Conservation (phyloP, 2,113 vertebrate species). For the Saguinus imperator region DNA sequence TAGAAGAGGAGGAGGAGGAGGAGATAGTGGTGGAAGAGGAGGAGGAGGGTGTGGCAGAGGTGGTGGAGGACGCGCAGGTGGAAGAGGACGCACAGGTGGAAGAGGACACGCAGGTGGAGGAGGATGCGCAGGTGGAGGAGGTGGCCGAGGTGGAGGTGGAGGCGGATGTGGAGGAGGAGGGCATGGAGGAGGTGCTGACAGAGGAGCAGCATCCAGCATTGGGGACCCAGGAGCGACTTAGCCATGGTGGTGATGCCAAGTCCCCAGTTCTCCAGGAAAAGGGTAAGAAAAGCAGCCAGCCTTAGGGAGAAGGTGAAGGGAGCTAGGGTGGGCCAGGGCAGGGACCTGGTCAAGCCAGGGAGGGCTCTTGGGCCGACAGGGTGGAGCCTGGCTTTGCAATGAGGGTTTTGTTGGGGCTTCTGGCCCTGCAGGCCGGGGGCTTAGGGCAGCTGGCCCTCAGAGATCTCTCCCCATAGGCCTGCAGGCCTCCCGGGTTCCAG, state of each 20-base stretch:
- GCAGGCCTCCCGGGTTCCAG: neutral
- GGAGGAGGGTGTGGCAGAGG: neutral
- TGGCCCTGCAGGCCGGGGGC: neutral
- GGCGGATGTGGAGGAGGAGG: neutral
- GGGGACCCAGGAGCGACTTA: neutral
- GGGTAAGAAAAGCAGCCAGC: slow-evolving; percentile 49
- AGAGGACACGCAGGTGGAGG: neutral
- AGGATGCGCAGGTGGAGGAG: neutral
- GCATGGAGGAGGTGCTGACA: neutral
- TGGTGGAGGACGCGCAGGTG: neutral
- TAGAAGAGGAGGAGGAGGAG: neutral
- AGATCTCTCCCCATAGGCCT: slow-evolving; percentile 18
- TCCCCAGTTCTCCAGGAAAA: neutral
- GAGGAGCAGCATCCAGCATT: neutral
- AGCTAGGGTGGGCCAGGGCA: neutral
- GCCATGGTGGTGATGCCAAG: neutral
- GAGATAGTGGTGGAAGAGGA: neutral
- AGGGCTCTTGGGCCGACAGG: accelerated
- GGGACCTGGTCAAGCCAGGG: neutral
- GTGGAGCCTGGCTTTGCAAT: neutral
- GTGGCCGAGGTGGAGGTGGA: neutral
- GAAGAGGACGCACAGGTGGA: neutral
- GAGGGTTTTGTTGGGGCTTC: neutral
- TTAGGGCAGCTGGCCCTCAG: neutral
- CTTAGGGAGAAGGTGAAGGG: neutral